Evolutionary conservation across 2,797 vertebrate genomes (phyloP), one percentile per base, ranked within the genome.

Genomic region (Channallabes apus): DNA sequence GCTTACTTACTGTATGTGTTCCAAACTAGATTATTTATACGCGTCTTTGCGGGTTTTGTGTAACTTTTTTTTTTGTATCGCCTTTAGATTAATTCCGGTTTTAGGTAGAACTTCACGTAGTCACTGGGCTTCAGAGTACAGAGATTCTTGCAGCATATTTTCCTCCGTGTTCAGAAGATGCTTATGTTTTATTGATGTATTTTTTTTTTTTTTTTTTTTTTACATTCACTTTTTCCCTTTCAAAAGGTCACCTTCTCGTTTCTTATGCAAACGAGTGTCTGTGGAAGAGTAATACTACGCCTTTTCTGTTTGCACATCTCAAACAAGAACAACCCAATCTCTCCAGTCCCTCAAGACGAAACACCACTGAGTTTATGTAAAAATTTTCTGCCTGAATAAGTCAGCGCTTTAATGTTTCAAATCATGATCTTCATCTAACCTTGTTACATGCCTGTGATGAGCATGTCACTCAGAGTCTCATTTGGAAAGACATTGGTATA

Each of bases 171-270:
- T 68, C 15, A 46, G 4, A 61, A 62, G 27, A 64, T 65, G 59
- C 67, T 61, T 32, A 29, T 59, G 46, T 35, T 41, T 29, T 56
- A 71, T 83, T 80, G 32, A 38, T 84, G 24, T 9, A 3, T 78
- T 82, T 86, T 65, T n/a, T n/a, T n/a, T n/a, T n/a, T 64, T 41
- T 8, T 46, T 46, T 65, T 64, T 41, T 41, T 51, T 51, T 65
- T 65, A 56, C 35, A 32, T 78, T 78, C 72, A 56, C 38, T 41
- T 64, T 35, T 62, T 32, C 35, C 17, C 14, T 82, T 41, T 76
- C 27, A 82, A 85, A 89, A 89, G 86, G 86, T 84, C 86, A 82
- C 82, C 59, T 83, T 87, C 51, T 83, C 17, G 82, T 68, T 78
- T 85, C 88, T 78, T 54, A 4, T 69, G 67, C 80, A 81, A 80